phyloP scores from a whole-genome alignment of 2,113 vertebrate genomes.

The Psittacara wagleri region DNA sequence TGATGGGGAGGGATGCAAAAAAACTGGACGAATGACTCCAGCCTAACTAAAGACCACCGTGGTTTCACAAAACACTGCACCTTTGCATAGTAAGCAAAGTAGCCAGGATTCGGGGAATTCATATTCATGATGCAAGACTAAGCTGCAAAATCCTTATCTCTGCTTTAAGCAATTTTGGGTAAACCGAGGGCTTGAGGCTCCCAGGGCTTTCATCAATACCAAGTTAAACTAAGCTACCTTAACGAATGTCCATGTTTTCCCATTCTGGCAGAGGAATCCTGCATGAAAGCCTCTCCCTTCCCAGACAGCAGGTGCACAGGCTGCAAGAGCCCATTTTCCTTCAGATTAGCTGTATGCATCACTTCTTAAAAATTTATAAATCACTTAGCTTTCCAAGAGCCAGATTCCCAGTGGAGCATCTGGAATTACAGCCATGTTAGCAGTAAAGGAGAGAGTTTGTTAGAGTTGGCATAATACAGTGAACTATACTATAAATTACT shows the following conservation, averaged over 20 bases:
- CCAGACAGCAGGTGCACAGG: constrained; percentile 35
- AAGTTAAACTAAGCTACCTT: neutral
- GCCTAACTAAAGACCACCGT: neutral
- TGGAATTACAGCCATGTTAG: neutral
- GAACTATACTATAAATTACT: constrained; percentile 25
- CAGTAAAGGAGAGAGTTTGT: constrained; percentile 34
- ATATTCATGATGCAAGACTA: neutral
- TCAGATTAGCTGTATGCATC: constrained; percentile 41
- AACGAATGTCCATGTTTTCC: neutral
- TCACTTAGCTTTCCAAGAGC: constrained; percentile 55
- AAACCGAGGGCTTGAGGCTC: neutral
- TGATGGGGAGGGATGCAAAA: neutral
- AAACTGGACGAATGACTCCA: neutral
- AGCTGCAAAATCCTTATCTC: neutral
- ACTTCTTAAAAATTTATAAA: constrained; percentile 60
- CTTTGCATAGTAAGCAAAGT: fast-evolving
- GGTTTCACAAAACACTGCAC: neutral
- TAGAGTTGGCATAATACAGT: constrained; percentile 16
- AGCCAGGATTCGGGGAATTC: neutral
- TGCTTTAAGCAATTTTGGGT: neutral
- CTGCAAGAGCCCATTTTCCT: constrained; percentile 42
- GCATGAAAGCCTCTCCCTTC: neutral
- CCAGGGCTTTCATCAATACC: neutral
- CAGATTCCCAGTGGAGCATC: constrained; percentile 2
- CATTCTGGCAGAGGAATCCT: neutral